Conservation (phyloP, 1,140 invertebrate genomes). For the Drosophila nikananu region DNA sequence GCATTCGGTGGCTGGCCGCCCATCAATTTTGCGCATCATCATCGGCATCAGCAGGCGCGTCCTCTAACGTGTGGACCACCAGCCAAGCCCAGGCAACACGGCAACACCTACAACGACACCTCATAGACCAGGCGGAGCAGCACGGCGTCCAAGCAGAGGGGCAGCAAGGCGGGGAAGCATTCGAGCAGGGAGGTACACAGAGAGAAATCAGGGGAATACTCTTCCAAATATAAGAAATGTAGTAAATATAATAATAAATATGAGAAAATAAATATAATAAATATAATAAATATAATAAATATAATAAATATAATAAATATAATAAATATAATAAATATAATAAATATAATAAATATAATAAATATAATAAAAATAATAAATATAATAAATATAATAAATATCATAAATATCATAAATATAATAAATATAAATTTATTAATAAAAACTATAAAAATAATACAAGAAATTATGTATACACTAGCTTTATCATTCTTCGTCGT, state of each 20-base stretch:
- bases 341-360: too few relatives aligned
- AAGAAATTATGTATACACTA: too few relatives aligned
- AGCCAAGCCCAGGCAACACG: conserved; percentile 72
- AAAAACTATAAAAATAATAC: too few relatives aligned
- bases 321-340: too few relatives aligned
- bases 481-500: too few relatives aligned
- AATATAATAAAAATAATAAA: too few relatives aligned
- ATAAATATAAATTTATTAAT: too few relatives aligned
- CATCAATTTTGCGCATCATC: conserved; percentile 79
- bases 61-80: conserved; percentile 76
- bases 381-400: too few relatives aligned
- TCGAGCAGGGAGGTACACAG: conserved; percentile 17
- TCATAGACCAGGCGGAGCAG: conserved; percentile 59
- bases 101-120: conserved; percentile 81
- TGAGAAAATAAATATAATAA: background rate
- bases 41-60: conserved; percentile 55
- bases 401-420: too few relatives aligned
- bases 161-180: conserved; percentile 7
- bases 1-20: conserved; percentile 62
- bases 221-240: background rate
- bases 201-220: background rate
- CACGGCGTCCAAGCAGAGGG: conserved; percentile 7
- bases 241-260: background rate
- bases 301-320: too few relatives aligned
- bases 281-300: background rate